phyloP scores from a whole-genome alignment of 2,113 vertebrate genomes.

The Xenopus laevis region DNA sequence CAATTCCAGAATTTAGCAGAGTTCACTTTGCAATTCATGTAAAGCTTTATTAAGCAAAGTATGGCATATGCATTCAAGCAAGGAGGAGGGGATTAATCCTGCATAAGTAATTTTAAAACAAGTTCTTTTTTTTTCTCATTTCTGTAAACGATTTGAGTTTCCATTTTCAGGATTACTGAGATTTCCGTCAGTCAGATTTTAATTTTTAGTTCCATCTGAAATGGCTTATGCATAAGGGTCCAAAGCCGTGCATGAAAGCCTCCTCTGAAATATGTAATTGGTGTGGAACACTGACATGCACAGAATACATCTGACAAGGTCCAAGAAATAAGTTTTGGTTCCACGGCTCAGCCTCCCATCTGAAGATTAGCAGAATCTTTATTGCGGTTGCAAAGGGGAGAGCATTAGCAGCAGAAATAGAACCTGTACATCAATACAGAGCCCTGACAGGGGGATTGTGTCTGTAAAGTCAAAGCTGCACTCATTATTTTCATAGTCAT shows the following conservation, averaged over 20 bases:
- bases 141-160: constrained; percentile 78
- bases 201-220: constrained; percentile 74
- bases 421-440: constrained; percentile 20
- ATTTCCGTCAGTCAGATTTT: constrained; percentile 79
- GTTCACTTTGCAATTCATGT: constrained; percentile 72
- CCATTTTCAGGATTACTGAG: constrained; percentile 79
- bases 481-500: neutral
- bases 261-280: constrained; percentile 75
- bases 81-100: constrained; percentile 70
- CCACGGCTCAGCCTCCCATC: constrained; percentile 65
- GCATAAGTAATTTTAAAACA: constrained; percentile 77
- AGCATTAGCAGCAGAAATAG: constrained; percentile 32
- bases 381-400: constrained; percentile 32
- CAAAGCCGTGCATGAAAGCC: constrained; percentile 68
- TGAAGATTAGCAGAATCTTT: constrained; percentile 72
- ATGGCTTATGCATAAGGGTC: constrained; percentile 69
- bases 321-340: constrained; percentile 62
- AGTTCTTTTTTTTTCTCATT: constrained; percentile 76
- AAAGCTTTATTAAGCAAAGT: constrained; percentile 70
- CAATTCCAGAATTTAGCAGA: constrained; percentile 55
- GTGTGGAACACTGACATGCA: constrained; percentile 73
- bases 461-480: neutral
- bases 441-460: neutral
- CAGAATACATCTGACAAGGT: constrained; percentile 71
- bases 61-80: constrained; percentile 72